phyloP scores from a whole-genome alignment of 1,140 invertebrate genomes.

The Drosophila rufa region DNA sequence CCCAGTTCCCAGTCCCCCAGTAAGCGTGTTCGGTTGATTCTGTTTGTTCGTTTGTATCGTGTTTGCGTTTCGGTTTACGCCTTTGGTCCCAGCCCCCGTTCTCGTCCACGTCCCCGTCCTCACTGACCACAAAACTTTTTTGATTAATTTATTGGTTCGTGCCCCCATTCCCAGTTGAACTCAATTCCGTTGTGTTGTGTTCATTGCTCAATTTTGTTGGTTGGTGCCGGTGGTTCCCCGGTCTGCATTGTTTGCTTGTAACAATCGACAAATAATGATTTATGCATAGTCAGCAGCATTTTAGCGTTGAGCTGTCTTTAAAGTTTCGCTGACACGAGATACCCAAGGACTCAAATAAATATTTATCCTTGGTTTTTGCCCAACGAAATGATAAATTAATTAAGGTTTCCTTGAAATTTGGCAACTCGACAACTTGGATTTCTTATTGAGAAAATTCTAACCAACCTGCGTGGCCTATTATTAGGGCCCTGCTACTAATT shows the following conservation, averaged over 20 bases:
- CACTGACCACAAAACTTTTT: constrained; percentile 43
- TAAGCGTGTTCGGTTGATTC: constrained; percentile 1
- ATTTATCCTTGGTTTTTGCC: neutral
- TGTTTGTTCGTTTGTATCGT: constrained; percentile 17
- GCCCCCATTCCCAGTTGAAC: constrained; percentile 11
- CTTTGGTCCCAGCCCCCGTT: constrained; percentile 19
- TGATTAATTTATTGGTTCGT: constrained; percentile 51
- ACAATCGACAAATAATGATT: constrained; percentile 55
- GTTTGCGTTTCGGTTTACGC: constrained; percentile 47
- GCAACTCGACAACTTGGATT: too few species aligned
- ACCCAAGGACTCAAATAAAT: neutral
- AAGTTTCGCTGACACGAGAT: constrained; percentile 5
- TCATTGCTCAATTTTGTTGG: constrained; percentile 14
- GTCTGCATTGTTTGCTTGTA: constrained; percentile 30
- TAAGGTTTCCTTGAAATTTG: neutral
- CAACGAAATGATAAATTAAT: too few species aligned
- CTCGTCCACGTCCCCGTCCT: neutral
- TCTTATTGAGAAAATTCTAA: neutral
- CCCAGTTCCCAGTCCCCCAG: neutral
- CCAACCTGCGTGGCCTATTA: neutral
- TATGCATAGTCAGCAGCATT: constrained; percentile 45
- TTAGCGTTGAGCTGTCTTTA: constrained; percentile 18
- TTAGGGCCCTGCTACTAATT: neutral
- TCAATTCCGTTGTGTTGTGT: constrained; percentile 4
- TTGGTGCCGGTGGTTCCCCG: neutral